Conservation (phyloP, 2,888 invertebrate genomes). For the Camponotus fellah region DNA sequence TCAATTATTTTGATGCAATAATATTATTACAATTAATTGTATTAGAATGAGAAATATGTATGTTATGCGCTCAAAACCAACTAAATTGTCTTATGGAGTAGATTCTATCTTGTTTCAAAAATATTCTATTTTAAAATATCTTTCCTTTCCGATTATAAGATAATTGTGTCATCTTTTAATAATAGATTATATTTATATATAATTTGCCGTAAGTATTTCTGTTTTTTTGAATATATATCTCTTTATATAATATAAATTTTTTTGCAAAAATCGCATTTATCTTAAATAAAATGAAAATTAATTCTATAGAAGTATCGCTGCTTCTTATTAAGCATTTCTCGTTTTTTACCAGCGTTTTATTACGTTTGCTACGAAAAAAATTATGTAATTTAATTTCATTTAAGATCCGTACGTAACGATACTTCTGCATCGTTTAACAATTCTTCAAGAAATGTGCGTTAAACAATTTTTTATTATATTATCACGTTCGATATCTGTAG, state of each 20-base stretch:
- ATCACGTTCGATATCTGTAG: not conserved
- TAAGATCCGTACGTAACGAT: not conserved
- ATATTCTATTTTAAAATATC: too few species aligned
- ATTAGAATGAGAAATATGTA: not conserved
- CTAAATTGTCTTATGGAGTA: too few species aligned
- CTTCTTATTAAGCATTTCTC: too few species aligned
- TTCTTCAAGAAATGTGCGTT: not conserved
- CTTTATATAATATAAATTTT: not conserved
- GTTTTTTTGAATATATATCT: too few species aligned
- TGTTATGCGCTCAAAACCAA: too few species aligned
- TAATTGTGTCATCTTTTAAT: too few species aligned
- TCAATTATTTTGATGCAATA: not conserved
- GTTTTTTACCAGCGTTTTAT: not conserved
- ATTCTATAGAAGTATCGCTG: too few species aligned
- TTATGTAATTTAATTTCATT: constrained; percentile 24
- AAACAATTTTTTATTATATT: not conserved
- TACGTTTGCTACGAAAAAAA: not conserved
- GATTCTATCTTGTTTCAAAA: too few species aligned
- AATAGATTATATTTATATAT: too few species aligned
- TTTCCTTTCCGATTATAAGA: too few species aligned
- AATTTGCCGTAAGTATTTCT: too few species aligned
- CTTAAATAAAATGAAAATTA: too few species aligned
- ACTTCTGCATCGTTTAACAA: not conserved
- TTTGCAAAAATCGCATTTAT: not conserved
- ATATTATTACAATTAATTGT: not conserved